phyloP scores from a whole-genome alignment of 92 coral and sea anemone genomes.

The Epizoanthus scotinus region DNA sequence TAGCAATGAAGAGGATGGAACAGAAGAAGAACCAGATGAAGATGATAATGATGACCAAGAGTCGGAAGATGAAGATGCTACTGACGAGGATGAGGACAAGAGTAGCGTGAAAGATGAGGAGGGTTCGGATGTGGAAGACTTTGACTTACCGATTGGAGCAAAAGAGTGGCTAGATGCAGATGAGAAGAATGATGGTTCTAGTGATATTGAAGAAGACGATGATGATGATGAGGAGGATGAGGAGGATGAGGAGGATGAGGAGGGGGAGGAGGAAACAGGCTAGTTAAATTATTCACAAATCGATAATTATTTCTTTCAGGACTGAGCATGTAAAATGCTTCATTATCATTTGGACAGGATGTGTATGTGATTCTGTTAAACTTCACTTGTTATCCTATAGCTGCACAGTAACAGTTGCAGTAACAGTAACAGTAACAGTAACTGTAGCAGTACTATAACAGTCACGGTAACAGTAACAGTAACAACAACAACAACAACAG shows the following conservation, averaged over 20 bases:
- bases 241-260: background rate
- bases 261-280: background rate
- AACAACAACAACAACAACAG: too few species aligned
- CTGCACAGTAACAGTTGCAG: too few species aligned
- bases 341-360: too few species aligned
- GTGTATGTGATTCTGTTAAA: too few species aligned
- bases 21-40: too few species aligned
- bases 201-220: conserved; percentile 8
- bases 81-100: conserved; percentile 20
- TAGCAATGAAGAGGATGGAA: background rate
- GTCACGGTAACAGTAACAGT: too few species aligned
- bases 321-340: background rate
- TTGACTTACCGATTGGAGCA: conserved; percentile 25
- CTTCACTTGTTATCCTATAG: too few species aligned
- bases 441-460: too few species aligned
- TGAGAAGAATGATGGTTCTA: background rate
- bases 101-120: conserved; percentile 24
- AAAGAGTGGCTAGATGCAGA: conserved; percentile 39
- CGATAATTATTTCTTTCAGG: background rate
- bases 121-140: conserved; percentile 20
- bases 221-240: background rate
- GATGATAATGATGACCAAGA: too few species aligned
- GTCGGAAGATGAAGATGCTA: conserved; percentile 11
- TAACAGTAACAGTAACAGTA: too few species aligned
- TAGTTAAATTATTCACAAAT: background rate